Evolutionary conservation across 1,140 invertebrate genomes (phyloP).

Genomic region (Eciton burchellii): DNA sequence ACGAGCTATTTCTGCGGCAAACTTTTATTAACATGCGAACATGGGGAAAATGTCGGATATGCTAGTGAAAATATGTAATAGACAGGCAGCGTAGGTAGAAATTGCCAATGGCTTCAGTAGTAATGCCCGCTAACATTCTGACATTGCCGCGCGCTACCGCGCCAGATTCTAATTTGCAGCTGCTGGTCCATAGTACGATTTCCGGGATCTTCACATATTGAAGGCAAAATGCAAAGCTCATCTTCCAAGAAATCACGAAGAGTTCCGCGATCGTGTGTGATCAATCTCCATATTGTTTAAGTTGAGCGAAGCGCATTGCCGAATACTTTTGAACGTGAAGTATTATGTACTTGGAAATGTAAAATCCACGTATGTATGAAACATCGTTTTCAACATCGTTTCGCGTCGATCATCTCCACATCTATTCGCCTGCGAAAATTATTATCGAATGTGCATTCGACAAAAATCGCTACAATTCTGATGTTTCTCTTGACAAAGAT

Average conservation of each 20-base stretch:
- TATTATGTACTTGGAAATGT: too few relatives aligned
- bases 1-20: slow-evolving; percentile 7
- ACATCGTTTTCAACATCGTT: slow-evolving; percentile 15
- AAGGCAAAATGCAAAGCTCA: not conserved
- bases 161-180: too few relatives aligned
- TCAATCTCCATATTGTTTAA: too few relatives aligned
- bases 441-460: slow-evolving; percentile 12
- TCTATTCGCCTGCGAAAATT: not conserved
- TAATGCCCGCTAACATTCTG: not conserved
- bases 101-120: slow-evolving; percentile 1
- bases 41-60: not conserved
- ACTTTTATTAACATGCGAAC: slow-evolving; percentile 35
- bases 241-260: too few relatives aligned
- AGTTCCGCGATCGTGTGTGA: too few relatives aligned
- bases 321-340: too few relatives aligned
- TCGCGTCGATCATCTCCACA: not conserved
- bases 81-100: not conserved
- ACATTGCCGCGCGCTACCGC: too few relatives aligned
- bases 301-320: too few relatives aligned
- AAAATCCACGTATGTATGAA: too few relatives aligned
- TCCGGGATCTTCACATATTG: not conserved
- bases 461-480: not conserved
- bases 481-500: not conserved
- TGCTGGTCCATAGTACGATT: too few relatives aligned
- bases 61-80: slow-evolving; percentile 20